These are phyloP conservation scores for Pelagia noctiluca DNA, from an alignment of 30 jellyfish, hydroid and myxozoan genomes.

Conservation along the genomic window DNA sequence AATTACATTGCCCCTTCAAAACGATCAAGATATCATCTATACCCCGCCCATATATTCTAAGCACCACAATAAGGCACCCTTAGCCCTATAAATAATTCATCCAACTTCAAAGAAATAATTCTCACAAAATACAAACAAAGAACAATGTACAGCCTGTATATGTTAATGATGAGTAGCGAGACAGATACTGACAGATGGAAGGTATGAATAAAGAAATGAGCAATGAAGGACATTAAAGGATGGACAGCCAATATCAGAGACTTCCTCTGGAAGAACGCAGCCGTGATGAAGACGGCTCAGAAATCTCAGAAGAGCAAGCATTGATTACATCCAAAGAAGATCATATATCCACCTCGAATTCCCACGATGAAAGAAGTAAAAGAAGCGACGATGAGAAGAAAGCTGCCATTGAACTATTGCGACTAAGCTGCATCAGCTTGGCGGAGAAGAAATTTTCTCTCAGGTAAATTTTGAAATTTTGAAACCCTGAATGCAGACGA, in stretches of 20 bases:
- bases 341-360: not conserved
- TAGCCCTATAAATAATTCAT: not conserved
- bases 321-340: not conserved
- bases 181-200: not conserved
- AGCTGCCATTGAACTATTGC: not conserved
- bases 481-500: too few relatives aligned
- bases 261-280: conserved; percentile 5
- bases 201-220: not conserved
- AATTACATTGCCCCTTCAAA: too few relatives aligned
- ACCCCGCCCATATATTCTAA: too few relatives aligned
- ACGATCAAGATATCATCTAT: too few relatives aligned
- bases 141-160: not conserved
- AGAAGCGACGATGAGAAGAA: conserved; percentile 10
- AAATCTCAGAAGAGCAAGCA: not conserved
- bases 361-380: not conserved
- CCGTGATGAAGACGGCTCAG: conserved; percentile 27
- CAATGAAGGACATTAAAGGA: not conserved
- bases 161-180: not conserved
- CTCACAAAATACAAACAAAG: too few relatives aligned
- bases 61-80: not conserved
- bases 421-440: conserved; percentile 9
- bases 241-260: conserved; percentile 4
- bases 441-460: conserved; percentile 30
- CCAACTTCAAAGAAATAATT: too few relatives aligned
- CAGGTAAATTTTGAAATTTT: too few relatives aligned